Evolutionary conservation across 2,888 invertebrate species (phyloP).

Genomic region (Athrips mouffetella): DNA sequence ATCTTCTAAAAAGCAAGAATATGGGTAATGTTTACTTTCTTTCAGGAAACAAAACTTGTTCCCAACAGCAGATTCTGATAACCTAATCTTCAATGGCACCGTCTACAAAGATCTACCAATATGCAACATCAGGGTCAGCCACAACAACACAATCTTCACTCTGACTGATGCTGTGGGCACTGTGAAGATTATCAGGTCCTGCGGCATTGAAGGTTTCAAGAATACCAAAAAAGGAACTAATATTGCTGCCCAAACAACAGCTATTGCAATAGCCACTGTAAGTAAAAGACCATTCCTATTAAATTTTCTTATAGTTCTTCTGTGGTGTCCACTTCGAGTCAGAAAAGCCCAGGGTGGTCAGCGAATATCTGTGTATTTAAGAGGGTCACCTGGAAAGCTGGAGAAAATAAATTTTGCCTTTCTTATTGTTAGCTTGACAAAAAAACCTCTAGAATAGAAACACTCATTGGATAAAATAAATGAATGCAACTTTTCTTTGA

Average conservation of each 20-base stretch:
- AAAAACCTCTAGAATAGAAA: no score
- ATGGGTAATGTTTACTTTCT: neutral
- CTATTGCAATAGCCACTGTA: slow-evolving; percentile 87
- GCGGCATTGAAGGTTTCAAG: slow-evolving; percentile 96
- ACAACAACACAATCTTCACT: slow-evolving; percentile 92
- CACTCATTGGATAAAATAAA: no score
- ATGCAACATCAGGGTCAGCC: slow-evolving; percentile 87
- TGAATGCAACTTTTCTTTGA: no score
- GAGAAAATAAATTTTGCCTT: no score
- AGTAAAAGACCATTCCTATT: slow-evolving; percentile 38
- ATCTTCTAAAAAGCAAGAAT: no score
- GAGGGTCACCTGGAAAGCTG: no score
- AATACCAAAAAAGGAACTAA: slow-evolving; percentile 97
- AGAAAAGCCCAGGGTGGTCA: no score
- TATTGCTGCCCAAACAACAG: slow-evolving; percentile 97
- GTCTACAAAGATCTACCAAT: slow-evolving; percentile 89
- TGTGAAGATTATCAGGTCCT: slow-evolving; percentile 81
- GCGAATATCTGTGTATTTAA: no score
- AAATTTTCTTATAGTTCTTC: no score
- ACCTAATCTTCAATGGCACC: slow-evolving; percentile 84
- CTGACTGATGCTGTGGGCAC: slow-evolving; percentile 84
- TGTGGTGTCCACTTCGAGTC: no score
- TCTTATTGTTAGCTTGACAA: no score
- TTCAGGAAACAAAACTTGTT: slow-evolving; percentile 83
- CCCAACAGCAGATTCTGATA: slow-evolving; percentile 85